Evolutionary conservation across 2,113 vertebrate genomes (phyloP).

Genomic region (Cacatua alba): DNA sequence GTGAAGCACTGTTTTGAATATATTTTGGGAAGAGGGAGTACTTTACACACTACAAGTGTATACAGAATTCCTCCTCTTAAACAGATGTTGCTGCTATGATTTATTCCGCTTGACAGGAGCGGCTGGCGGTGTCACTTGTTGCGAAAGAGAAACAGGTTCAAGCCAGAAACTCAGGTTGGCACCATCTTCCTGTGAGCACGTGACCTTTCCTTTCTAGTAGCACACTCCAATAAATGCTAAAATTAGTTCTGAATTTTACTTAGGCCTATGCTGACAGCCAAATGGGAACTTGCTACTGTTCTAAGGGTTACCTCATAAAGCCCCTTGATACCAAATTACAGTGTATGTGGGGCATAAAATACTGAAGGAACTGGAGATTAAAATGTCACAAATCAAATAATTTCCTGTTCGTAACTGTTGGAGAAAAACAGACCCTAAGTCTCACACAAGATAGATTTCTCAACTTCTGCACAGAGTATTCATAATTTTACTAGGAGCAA

Average conservation of each 20-base stretch:
- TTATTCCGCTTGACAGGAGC: not conserved
- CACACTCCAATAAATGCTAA: not conserved
- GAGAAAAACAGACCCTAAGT: not conserved
- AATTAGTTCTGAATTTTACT: not conserved
- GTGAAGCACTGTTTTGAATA: not conserved
- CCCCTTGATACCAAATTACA: not conserved
- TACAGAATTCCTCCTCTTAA: not conserved
- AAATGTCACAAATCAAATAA: not conserved
- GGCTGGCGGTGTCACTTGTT: not conserved
- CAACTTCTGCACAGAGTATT: not conserved
- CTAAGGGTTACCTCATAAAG: not conserved
- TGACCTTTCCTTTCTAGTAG: not conserved
- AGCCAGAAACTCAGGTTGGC: not conserved
- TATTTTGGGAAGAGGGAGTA: not conserved
- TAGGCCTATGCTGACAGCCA: not conserved
- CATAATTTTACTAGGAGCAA: not conserved
- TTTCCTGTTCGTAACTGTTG: not conserved
- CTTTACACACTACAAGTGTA: not conserved
- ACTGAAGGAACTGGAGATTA: not conserved
- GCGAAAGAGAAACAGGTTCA: not conserved
- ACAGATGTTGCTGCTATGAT: not conserved
- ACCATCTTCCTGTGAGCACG: not conserved
- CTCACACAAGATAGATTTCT: not conserved
- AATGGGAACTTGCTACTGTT: not conserved
- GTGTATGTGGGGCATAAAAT: accelerated